Evolutionary conservation across 2,113 vertebrate species (phyloP), one percentile per base, ranked within the genome.

Genomic region (Donacobius atricapilla): DNA sequence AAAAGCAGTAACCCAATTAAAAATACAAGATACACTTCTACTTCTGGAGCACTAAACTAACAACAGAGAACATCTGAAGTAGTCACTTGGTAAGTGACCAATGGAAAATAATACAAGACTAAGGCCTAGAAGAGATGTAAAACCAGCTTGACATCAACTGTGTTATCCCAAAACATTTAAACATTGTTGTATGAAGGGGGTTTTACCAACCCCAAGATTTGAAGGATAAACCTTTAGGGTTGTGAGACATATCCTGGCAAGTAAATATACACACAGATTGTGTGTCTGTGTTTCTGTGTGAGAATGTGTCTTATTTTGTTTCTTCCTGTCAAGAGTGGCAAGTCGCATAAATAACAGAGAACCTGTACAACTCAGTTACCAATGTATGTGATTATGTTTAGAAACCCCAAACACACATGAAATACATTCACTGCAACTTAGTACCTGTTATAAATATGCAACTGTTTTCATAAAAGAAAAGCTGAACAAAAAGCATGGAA

Each of bases 361-460:
- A 48, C 44, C 57, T 63, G n/a, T 11, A 57, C 15, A 76, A 31
- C 7, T 27, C 50, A 20, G 81, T 35, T 69, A 58, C 6, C 39
- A 24, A 2, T 15, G 23, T 11, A 40, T 8, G 50, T 6, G 9
- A 40, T 30, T 20, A 45, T 11, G 7, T 1, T 3, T 2, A 42
- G 79, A 88, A 75, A 3, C 13, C n/a, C 87, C 71, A 58, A 45
- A 30, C 37, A 40, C 23, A 28, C 0, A 1, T 8, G 15, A 78
- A 82, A 84, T 17, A 40, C 13, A 22, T 21, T 72, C n/a, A 37
- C 11, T 51, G 47, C 20, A 48, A 73, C 25, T 21, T 35, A 14
- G 8, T 48, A 21, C 27, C 40, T 61, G 23, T 18, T 33, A 6
- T 7, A 39, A 60, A 28, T 47, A 77, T 50, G 86, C 48, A 69